Percentiles rank a stretch among this genome's conserved stretches.
These are phyloP conservation scores for Ctenopoma kingsleyae DNA, from an alignment of 2,797 vertebrate genomes.

Conservation along the genomic window DNA sequence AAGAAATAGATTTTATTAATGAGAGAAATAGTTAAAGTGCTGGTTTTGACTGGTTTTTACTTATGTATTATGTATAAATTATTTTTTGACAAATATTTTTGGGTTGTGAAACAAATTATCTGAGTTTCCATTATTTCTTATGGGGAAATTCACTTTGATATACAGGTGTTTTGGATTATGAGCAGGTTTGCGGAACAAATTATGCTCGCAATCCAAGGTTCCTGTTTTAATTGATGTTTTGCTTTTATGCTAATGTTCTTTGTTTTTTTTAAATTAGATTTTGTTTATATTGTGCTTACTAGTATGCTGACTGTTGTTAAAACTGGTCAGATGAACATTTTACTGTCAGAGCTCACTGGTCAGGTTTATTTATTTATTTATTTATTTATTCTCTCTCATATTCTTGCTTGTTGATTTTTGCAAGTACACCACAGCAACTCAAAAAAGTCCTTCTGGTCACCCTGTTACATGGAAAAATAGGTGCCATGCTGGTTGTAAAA, in stretches of 20 bases:
- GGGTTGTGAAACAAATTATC: no score
- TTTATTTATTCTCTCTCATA: no score
- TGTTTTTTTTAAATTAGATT: neutral
- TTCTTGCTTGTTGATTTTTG: neutral
- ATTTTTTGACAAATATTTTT: no score
- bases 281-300: neutral
- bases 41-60: no score
- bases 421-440: slow-evolving; percentile 6
- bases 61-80: no score
- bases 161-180: no score
- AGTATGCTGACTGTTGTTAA: neutral
- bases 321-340: neutral
- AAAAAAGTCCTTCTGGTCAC: slow-evolving; percentile 28
- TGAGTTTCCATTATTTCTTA: no score
- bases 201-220: no score
- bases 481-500: slow-evolving; percentile 1
- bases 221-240: neutral
- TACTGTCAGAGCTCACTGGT: neutral
- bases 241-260: neutral
- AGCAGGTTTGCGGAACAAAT: no score
- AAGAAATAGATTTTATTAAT: no score
- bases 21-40: no score
- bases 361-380: neutral
- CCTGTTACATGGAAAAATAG: slow-evolving; percentile 2
- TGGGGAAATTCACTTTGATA: no score